Percentiles rank a stretch among this genome's conserved stretches.
Evolutionary conservation across 2,888 invertebrate genomes (phyloP).

Genomic region (Phorcus lineatus): DNA sequence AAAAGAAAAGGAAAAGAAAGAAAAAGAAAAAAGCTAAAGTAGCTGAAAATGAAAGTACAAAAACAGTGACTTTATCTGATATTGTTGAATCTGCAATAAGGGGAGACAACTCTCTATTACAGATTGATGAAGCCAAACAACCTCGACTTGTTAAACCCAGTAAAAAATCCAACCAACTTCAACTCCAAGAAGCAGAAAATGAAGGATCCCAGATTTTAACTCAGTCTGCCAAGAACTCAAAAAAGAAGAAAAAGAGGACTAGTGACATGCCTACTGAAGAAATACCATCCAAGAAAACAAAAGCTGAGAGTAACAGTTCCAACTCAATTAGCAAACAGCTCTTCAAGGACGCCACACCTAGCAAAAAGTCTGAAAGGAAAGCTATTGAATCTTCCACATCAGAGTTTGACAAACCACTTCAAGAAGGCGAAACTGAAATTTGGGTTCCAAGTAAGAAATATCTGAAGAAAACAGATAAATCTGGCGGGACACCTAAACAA

Average conservation of each 20-base stretch:
- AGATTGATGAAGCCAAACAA: neutral
- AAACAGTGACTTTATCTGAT: too few species aligned
- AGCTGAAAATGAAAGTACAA: neutral
- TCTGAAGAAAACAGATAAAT: constrained; percentile 37
- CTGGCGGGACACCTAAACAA: neutral
- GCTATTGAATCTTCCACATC: neutral
- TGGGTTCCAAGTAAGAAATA: constrained; percentile 55
- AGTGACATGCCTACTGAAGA: neutral
- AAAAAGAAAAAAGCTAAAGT: neutral
- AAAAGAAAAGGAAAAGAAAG: neutral
- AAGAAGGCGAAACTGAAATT: constrained; percentile 50
- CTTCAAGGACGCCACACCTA: neutral
- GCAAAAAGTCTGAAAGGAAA: neutral
- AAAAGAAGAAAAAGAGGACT: neutral
- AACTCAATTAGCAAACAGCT: neutral
- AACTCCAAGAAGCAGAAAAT: too few species aligned
- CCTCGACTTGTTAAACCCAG: neutral
- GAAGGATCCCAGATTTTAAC: neutral
- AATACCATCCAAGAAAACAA: neutral
- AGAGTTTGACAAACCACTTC: neutral
- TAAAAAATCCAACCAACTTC: neutral
- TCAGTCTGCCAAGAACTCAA: neutral
- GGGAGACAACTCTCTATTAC: too few species aligned
- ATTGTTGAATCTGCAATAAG: too few species aligned
- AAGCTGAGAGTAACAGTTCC: neutral